Evolutionary conservation across 2,113 vertebrate species (phyloP), one percentile per base, ranked within the genome.

Genomic region (Ailurus styani): DNA sequence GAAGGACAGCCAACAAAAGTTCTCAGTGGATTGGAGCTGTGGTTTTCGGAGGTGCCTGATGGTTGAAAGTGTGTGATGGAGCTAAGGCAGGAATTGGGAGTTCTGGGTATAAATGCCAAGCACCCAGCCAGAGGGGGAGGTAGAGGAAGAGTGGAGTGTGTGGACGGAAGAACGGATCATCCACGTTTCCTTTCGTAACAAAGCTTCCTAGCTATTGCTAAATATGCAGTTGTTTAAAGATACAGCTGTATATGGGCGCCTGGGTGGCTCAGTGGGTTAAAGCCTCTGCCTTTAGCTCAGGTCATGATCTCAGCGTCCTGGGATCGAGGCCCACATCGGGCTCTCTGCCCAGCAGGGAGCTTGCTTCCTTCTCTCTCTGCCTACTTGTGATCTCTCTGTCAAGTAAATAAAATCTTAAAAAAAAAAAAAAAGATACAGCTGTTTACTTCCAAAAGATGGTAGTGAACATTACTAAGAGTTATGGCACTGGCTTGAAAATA

Each of bases 141-240:
- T 0, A 21, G 77, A 37, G 6, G 4, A 37, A 2, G 10, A n/a
- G 37, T 0, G 15, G 17, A 55, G 17, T 7, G 13, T 13, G 5
- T 75, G 64, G 15, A 23, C 27, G 82, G 77, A 60, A 60, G 2
- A n/a, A 52, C 23, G 4, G 40, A 68, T n/a, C 5, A 23, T 18
- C 25, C 31, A n/a, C 11, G 18, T 52, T 40, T 70, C 57, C 64
- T 40, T 25, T n/a, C 13, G 37, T 72, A 91, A 47, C n/a, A 47
- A 94, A 88, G 31, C 11, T 60, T 18, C n/a, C 25, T 64, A 66
- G 15, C 15, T 40, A 78, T 12, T 10, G 3, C 1, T 60, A 62
- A 60, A 47, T n/a, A 40, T 18, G 37, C 23, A 70, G 5, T 70
- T 37, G 4, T 52, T 57, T 37, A 50, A 83, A 91, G 52, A 70